Percentiles rank a stretch among this genome's conserved stretches.
phyloP scores from a whole-genome alignment of 1,140 invertebrate species.

The Venturia canescens region DNA sequence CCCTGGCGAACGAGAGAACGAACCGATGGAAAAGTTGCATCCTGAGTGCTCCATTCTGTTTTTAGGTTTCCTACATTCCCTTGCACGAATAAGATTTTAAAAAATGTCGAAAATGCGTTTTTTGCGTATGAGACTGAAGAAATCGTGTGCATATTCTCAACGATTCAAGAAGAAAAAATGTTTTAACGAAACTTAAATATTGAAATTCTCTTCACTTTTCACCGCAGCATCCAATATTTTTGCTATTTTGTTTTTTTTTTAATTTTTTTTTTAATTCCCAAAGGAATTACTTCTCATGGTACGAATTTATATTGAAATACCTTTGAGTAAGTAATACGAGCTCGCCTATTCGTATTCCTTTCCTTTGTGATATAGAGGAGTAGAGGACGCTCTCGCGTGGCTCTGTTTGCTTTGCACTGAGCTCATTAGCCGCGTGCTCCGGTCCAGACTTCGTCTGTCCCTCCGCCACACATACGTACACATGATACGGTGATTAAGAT shows the following conservation, averaged over 20 bases:
- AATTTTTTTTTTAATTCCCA: no score
- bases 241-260: no score
- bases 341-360: constrained; percentile 54
- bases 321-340: not conserved
- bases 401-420: constrained; percentile 63
- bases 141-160: not conserved
- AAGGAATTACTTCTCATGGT: no score
- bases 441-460: constrained; percentile 20
- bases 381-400: constrained; percentile 30
- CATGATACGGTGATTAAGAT: constrained; percentile 58
- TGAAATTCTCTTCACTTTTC: no score
- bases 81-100: constrained; percentile 54
- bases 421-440: constrained; percentile 58
- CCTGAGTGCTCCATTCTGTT: constrained; percentile 73
- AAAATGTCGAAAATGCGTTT: constrained; percentile 53
- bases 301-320: no score
- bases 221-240: no score
- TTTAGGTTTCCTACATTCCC: constrained; percentile 62
- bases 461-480: constrained; percentile 34
- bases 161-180: not conserved
- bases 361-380: constrained; percentile 47
- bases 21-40: constrained; percentile 75
- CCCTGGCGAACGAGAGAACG: constrained; percentile 60
- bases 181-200: not conserved
- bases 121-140: constrained; percentile 34